phyloP scores from a whole-genome alignment of 2,113 vertebrate genomes.

The Oryzias woworae region DNA sequence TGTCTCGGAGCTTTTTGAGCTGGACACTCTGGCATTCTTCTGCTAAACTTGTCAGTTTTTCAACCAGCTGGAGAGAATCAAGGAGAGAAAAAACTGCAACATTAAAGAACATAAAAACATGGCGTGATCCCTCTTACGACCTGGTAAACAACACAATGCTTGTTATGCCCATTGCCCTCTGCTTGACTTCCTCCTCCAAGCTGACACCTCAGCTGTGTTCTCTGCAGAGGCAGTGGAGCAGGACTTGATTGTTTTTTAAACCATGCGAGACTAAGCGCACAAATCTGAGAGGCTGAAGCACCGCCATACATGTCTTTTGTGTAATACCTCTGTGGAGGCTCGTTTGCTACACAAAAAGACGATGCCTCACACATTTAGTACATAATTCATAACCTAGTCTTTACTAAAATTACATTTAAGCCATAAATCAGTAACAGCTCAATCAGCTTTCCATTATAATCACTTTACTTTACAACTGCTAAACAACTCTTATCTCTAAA shows the following conservation, averaged over 20 bases:
- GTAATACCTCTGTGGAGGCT: too few species aligned
- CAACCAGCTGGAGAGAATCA: constrained; percentile 82
- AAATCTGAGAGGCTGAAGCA: background rate
- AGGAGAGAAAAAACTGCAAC: background rate
- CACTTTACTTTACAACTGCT: too few species aligned
- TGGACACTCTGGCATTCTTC: constrained; percentile 94
- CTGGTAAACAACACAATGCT: too few species aligned
- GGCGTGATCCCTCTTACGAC: too few species aligned
- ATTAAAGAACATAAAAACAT: background rate
- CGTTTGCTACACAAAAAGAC: too few species aligned
- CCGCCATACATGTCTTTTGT: too few species aligned
- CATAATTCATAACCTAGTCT: too few species aligned
- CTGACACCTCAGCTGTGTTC: constrained; percentile 43
- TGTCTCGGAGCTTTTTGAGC: constrained; percentile 92
- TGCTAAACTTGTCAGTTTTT: constrained; percentile 90
- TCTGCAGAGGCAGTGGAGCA: constrained; percentile 26
- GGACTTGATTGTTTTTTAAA: constrained; percentile 48
- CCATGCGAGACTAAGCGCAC: constrained; percentile 20
- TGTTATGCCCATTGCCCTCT: constrained; percentile 3
- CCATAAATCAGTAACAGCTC: too few species aligned
- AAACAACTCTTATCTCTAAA: too few species aligned
- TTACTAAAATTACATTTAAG: too few species aligned
- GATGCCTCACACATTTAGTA: too few species aligned
- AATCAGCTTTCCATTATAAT: too few species aligned
- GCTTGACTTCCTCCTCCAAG: constrained; percentile 17